phyloP scores from a whole-genome alignment of 2,797 vertebrate genomes.

The Liasis olivaceus region DNA sequence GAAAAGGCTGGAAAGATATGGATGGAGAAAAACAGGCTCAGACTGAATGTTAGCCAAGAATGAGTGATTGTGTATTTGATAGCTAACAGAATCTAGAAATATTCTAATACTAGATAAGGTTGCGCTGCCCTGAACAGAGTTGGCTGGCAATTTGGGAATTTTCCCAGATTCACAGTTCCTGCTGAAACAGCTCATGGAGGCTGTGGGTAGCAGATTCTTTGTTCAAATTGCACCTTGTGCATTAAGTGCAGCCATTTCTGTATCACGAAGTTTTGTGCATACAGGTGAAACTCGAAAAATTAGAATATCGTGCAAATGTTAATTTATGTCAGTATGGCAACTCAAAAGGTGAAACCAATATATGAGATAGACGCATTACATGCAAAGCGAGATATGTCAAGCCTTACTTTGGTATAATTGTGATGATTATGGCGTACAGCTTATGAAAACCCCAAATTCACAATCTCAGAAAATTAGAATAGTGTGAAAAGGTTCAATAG shows the following conservation, averaged over 20 bases:
- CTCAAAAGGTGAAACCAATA: no score
- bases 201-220: neutral
- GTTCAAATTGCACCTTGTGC: neutral
- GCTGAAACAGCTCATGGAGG: neutral
- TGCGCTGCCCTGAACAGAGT: neutral
- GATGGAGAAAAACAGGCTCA: neutral
- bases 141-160: neutral
- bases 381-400: no score
- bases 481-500: no score
- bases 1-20: neutral
- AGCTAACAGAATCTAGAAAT: neutral
- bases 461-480: no score
- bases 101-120: neutral
- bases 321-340: no score
- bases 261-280: neutral
- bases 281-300: no score
- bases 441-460: no score
- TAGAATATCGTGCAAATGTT: no score
- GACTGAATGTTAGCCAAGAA: neutral
- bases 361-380: no score
- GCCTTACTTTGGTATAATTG: no score
- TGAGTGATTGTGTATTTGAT: neutral
- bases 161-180: neutral
- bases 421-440: no score
- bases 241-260: neutral